Conservation (phyloP, 92 coral and sea anemone species). For the Porites divaricata region DNA sequence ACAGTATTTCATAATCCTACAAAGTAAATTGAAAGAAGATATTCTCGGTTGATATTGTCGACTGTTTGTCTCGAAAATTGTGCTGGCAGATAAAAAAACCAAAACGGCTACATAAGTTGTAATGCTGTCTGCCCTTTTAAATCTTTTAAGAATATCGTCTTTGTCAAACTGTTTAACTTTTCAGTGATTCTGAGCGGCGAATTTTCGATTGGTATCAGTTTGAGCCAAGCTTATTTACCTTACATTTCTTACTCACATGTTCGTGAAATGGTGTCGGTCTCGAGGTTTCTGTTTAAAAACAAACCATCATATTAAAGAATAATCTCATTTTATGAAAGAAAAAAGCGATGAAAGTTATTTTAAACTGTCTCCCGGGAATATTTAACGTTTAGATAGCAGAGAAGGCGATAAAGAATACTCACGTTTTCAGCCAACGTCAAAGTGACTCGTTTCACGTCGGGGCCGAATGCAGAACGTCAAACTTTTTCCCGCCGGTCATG, state of each 20-base stretch:
- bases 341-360: slow-evolving; percentile 21
- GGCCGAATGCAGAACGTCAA: no score
- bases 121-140: slow-evolving; percentile 18
- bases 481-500: slow-evolving; percentile 2
- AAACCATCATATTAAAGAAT: slow-evolving; percentile 6
- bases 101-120: no score
- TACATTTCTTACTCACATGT: slow-evolving; percentile 16
- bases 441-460: no score
- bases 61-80: slow-evolving; percentile 2
- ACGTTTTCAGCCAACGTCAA: no score
- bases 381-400: slow-evolving; percentile 20
- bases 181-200: slow-evolving; percentile 3
- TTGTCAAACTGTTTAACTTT: slow-evolving; percentile 18
- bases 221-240: slow-evolving; percentile 9
- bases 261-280: background rate
- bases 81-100: background rate
- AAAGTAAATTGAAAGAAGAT: slow-evolving; percentile 1
- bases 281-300: slow-evolving; percentile 16
- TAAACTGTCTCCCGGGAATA: slow-evolving; percentile 8
- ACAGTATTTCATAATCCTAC: no score
- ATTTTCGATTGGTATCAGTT: slow-evolving; percentile 20
- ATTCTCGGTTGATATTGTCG: slow-evolving; percentile 1
- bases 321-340: slow-evolving; percentile 10
- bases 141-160: background rate
- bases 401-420: background rate